Percentiles rank a stretch among this genome's conserved stretches.
These are phyloP conservation scores for Oeneis ivallda DNA, from an alignment of 2,888 invertebrate genomes.

Conservation along the genomic window DNA sequence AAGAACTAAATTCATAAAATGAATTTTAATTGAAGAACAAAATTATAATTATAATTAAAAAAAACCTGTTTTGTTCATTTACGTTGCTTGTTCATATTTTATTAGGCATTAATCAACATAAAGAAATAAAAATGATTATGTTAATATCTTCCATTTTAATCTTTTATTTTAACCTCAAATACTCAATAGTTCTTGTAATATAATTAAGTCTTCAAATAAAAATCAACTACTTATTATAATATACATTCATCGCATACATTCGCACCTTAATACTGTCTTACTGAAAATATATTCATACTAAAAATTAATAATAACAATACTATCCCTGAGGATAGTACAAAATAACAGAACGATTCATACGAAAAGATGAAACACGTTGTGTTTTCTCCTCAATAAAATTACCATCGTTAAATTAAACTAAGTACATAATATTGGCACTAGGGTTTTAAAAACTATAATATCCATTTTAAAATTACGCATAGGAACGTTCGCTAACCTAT, in stretches of 20 bases:
- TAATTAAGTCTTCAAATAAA: constrained; percentile 10
- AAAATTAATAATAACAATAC: not conserved
- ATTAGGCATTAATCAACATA: too few species aligned
- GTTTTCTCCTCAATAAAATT: not conserved
- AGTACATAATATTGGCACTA: not conserved
- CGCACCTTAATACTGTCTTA: not conserved
- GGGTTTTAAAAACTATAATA: not conserved
- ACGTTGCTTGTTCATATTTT: too few species aligned
- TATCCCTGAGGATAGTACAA: not conserved
- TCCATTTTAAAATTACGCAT: not conserved
- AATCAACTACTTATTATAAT: constrained; percentile 7
- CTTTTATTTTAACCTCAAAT: not conserved
- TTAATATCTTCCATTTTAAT: not conserved
- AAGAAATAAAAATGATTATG: too few species aligned
- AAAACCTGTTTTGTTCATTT: too few species aligned
- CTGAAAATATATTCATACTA: not conserved
- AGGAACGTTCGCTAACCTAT: constrained; percentile 5
- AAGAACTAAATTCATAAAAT: not conserved
- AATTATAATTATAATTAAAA: not conserved
- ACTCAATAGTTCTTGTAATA: not conserved
- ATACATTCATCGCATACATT: too few species aligned
- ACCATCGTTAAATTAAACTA: not conserved
- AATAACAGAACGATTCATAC: not conserved
- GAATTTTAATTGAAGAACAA: constrained; percentile 15
- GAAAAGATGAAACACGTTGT: not conserved